A percentile compares a stretch with the other conserved stretches of the same genome.
phyloP scores from a whole-genome alignment of 92 coral and sea anemone species.

The Nematostella vectensis region DNA sequence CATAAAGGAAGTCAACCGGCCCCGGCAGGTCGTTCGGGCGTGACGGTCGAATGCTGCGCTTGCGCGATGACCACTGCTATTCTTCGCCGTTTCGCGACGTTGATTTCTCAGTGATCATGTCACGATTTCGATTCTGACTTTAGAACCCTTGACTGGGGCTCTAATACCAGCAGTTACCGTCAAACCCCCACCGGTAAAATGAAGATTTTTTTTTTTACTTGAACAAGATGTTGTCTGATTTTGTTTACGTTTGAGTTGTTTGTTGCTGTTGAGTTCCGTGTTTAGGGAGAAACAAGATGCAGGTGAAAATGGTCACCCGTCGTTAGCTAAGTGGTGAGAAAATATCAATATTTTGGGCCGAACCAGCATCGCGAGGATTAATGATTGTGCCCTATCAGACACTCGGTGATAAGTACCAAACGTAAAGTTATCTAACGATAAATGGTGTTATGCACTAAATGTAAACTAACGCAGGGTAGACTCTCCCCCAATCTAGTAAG shows the following conservation, averaged over 20 bases:
- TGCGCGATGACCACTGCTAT: slow-evolving; percentile 16
- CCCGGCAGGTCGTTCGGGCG: slow-evolving; percentile 42
- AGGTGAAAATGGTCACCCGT: not conserved
- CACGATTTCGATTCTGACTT: slow-evolving; percentile 4
- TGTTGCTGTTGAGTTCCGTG: not conserved
- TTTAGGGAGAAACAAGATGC: not conserved
- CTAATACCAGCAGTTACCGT: not conserved
- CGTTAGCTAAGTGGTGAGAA: not conserved
- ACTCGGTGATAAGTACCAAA: too few relatives aligned
- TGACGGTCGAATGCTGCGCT: slow-evolving; percentile 23
- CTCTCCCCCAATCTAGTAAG: too few relatives aligned
- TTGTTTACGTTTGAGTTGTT: not conserved
- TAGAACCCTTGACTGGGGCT: not conserved
- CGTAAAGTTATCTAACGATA: too few relatives aligned
- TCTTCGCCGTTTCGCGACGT: slow-evolving; percentile 13
- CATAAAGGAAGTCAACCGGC: slow-evolving; percentile 53
- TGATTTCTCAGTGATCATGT: slow-evolving; percentile 49
- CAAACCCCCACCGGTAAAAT: not conserved
- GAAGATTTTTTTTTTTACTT: not conserved
- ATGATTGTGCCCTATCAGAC: too few relatives aligned
- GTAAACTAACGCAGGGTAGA: too few relatives aligned
- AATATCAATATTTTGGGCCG: not conserved
- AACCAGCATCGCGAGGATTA: not conserved
- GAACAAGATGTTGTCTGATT: not conserved
- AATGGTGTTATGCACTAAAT: too few relatives aligned